These are phyloP conservation scores for Tyrannus savana DNA, from an alignment of 2,113 vertebrate genomes.

Conservation along the genomic window DNA sequence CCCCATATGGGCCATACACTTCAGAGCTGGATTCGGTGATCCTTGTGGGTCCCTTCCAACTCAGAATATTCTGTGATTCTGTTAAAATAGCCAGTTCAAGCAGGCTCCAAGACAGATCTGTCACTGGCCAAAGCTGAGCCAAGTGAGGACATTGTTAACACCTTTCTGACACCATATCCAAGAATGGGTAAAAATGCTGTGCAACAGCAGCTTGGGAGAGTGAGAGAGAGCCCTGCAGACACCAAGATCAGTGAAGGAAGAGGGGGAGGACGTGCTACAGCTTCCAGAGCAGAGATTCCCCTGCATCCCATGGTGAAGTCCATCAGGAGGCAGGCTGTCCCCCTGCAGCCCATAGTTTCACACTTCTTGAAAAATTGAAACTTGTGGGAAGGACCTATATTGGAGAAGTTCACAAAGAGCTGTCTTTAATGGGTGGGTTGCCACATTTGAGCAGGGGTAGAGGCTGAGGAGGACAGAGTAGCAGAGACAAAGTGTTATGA, in stretches of 20 bases:
- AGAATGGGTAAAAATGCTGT: not conserved
- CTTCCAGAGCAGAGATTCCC: not conserved
- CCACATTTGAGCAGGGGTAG: not conserved
- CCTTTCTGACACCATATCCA: not conserved
- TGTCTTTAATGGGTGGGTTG: not conserved
- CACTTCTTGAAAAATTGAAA: not conserved
- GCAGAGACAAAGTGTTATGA: not conserved
- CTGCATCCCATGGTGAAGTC: not conserved
- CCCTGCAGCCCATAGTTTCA: not conserved
- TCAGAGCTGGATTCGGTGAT: not conserved
- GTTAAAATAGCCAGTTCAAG: not conserved
- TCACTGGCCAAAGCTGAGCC: not conserved
- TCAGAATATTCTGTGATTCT: not conserved
- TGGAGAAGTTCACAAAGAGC: not conserved
- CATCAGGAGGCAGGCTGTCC: not conserved
- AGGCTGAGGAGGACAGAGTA: not conserved
- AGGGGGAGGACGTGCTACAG: fast-evolving
- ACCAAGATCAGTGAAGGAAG: not conserved
- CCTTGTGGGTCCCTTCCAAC: not conserved
- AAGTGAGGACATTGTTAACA: fast-evolving
- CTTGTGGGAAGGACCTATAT: not conserved
- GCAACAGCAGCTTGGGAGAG: not conserved
- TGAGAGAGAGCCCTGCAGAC: not conserved
- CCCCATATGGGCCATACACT: not conserved
- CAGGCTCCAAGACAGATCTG: not conserved